Evolutionary conservation across 2,797 vertebrate genomes (phyloP).

Genomic region (Champsocephalus gunnari): DNA sequence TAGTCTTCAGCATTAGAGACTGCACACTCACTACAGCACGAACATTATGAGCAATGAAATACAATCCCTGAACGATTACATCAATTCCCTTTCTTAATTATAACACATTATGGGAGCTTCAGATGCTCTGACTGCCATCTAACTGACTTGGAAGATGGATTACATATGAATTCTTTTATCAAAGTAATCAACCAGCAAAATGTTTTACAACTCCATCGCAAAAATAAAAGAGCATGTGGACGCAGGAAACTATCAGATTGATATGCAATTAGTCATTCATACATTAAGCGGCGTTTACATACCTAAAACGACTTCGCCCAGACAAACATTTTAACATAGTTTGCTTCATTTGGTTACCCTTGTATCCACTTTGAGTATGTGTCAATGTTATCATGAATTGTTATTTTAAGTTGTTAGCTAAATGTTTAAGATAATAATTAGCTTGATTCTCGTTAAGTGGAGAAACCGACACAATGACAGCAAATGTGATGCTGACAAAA

Average conservation of each 20-base stretch:
- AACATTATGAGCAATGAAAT: slow-evolving; percentile 4
- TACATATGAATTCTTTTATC: neutral
- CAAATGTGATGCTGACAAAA: too few species aligned
- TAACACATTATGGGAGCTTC: neutral
- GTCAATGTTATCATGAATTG: too few species aligned
- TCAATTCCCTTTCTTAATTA: slow-evolving; percentile 11
- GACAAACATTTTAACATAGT: too few species aligned
- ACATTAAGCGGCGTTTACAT: neutral
- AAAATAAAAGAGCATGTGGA: neutral
- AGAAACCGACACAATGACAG: too few species aligned
- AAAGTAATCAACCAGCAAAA: neutral
- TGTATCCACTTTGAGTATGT: too few species aligned
- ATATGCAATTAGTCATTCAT: neutral
- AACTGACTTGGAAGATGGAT: neutral
- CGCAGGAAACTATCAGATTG: neutral
- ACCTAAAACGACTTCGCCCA: too few species aligned
- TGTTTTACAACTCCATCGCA: neutral
- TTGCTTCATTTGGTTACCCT: too few species aligned
- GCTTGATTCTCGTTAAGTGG: too few species aligned
- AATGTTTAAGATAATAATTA: too few species aligned
- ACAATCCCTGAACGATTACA: slow-evolving; percentile 8
- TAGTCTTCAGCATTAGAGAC: slow-evolving; percentile 2
- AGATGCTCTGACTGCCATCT: neutral
- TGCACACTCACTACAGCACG: neutral
- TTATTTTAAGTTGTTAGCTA: too few species aligned